Base-by-base conservation (phyloP, 2,113 vertebrate species). In the Sorex araneus region DNA sequence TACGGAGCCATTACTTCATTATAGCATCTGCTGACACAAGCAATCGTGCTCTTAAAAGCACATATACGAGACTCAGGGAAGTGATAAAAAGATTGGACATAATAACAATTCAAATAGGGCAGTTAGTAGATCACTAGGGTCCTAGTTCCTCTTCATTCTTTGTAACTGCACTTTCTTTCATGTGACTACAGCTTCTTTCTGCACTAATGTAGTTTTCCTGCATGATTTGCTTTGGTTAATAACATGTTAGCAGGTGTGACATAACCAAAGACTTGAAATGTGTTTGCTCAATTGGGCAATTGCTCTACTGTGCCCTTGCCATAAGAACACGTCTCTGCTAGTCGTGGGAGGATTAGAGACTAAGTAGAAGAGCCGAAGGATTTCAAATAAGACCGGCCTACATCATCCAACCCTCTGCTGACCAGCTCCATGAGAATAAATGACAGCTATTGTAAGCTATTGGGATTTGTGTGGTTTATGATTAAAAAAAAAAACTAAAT, bases 11-110 rank as follows among this genome's bases (percentile, higher is more conserved):
- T 92, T 90, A 91, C 82, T 88, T 76, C 77, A 80, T 83, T 71
- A 76, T 32, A 2, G 2, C 27, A 43, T 27, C 93, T 95, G 30
- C 54, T 80, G 47, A 50, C 13, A 88, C 34, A 89, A 82, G 43
- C 21, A 64, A 71, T 8, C 25, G 7, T 87, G 66, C 69, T 92
- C 3, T 82, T 92, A 43, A 92, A 91, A 94, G 18, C 57, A 87
- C n/a, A n/a, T n/a, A 50, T 60, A 12, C 32, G 30, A 79, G 67
- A 78, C 27, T 84, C 18, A 13, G 23, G 36, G 67, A 45, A 79
- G 57, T n/a, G 45, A 73, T 74, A 32, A 66, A 13, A 57, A 60
- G 32, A 75, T 85, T 64, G 28, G 93, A 89, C 90, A 83, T 84
- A 75, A 74, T n/a, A 32, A 50, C 27, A 40, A 47, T 71, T 90